These are phyloP conservation scores for Caenorhabditis wallacei DNA, from an alignment of 2,888 invertebrate species.

Conservation along the genomic window DNA sequence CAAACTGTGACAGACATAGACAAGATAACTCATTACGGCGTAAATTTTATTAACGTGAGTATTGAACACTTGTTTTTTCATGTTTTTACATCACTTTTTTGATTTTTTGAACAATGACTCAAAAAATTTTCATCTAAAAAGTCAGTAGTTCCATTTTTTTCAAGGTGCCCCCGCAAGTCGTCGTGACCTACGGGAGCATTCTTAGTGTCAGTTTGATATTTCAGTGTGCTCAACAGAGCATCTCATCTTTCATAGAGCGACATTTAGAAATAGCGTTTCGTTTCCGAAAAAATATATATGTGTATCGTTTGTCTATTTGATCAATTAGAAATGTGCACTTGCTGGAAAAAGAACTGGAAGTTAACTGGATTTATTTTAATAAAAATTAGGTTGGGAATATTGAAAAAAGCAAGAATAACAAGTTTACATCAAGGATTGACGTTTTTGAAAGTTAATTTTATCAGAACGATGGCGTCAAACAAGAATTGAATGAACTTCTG, in stretches of 20 bases:
- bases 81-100: no score
- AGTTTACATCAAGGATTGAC: constrained; percentile 14
- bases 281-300: constrained; percentile 10
- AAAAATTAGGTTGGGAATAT: neutral
- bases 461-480: constrained; percentile 3
- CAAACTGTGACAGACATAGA: no score
- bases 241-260: constrained; percentile 56
- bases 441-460: constrained; percentile 21
- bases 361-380: neutral
- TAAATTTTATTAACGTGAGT: no score
- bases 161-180: constrained; percentile 5
- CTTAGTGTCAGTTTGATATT: constrained; percentile 57
- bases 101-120: no score
- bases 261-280: constrained; percentile 42
- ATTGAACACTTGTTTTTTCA: neutral
- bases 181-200: constrained; percentile 48
- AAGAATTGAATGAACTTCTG: no score
- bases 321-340: neutral
- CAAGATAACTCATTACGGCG: no score
- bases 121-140: no score
- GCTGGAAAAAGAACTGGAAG: neutral
- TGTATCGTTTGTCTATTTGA: constrained; percentile 27
- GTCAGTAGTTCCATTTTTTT: constrained; percentile 14
- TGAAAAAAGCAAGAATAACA: neutral
- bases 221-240: constrained; percentile 57